Conservation (phyloP, 2,113 vertebrate genomes). For the Empidonax traillii region DNA sequence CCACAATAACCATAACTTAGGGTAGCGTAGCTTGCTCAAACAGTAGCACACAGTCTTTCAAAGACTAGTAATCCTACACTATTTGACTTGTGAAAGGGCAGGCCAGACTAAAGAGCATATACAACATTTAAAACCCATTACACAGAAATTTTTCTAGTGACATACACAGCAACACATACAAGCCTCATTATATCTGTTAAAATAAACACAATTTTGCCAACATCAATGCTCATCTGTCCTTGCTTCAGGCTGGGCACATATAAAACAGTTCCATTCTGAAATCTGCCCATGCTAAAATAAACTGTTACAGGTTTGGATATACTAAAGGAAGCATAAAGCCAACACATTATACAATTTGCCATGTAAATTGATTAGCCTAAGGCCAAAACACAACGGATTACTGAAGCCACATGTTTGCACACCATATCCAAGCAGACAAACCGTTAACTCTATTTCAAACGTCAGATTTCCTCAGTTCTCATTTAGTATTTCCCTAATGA, state of each 20-base stretch:
- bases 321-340: neutral
- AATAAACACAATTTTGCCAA: neutral
- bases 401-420: neutral
- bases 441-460: neutral
- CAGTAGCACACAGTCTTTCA: neutral
- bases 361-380: neutral
- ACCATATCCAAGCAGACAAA: neutral
- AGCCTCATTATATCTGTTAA: neutral
- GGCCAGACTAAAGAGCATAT: neutral
- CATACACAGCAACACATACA: neutral
- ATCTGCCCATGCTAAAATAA: neutral
- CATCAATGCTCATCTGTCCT: neutral
- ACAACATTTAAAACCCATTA: neutral
- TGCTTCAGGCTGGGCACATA: neutral
- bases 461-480: neutral
- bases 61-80: neutral
- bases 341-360: neutral
- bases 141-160: neutral
- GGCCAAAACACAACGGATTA: conserved; percentile 1
- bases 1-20: neutral
- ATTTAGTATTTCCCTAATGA: neutral
- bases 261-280: neutral
- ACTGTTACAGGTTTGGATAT: neutral
- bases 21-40: neutral
- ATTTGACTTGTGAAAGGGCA: neutral